Base-by-base conservation (phyloP, 2,888 invertebrate species). In the Cyclophora albipunctata region DNA sequence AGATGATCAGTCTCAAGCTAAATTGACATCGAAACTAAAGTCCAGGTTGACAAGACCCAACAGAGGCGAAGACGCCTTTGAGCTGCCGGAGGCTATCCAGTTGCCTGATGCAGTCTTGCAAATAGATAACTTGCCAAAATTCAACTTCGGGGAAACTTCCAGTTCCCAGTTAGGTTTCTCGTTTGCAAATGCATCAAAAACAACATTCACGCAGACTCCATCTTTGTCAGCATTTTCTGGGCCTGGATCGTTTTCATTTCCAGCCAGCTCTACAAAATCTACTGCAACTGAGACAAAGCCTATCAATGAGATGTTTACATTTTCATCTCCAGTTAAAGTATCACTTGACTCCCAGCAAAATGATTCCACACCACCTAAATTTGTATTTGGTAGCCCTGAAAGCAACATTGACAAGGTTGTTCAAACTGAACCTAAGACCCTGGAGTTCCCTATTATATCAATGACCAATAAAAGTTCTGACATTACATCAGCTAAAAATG, bases 101-200 rank as follows among this genome's bases (percentile, higher is more conserved):
- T 60, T 85, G 41, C 82, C 84, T 3, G 67, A 71, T 34, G 78
- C 65, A 3, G 66, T 67, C 33, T 64, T 84, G 52, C 66, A 75
- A 52, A 81, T 84, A 54, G 78, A 81, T 51, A 78, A 81, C 50
- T 64, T 84, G 53, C 83, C 83, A 2, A 79, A 75, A 41, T 79
- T 84, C 57, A 66, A 74, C 3, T 76, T 79, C 48, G 66, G 58
- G 33, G 56, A 47, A 40, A 52, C 63, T 33, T 7, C 42, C 5
- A 47, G 42, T 53, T 34, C 46, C 1, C 34, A 40, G 34, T 5
- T 37, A 5, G 5, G 4, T 37, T 37, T 5, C 5, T 37, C 37
- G 5, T 37, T 37, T 37, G 4, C 37, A 37, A 5, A 4, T 37
- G 37, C 46, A 34, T 5, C 46, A 50, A 43, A 43, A 34, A 37